Evolutionary conservation across 2,797 vertebrate species (phyloP).

Genomic region (Phataginus tricuspis): DNA sequence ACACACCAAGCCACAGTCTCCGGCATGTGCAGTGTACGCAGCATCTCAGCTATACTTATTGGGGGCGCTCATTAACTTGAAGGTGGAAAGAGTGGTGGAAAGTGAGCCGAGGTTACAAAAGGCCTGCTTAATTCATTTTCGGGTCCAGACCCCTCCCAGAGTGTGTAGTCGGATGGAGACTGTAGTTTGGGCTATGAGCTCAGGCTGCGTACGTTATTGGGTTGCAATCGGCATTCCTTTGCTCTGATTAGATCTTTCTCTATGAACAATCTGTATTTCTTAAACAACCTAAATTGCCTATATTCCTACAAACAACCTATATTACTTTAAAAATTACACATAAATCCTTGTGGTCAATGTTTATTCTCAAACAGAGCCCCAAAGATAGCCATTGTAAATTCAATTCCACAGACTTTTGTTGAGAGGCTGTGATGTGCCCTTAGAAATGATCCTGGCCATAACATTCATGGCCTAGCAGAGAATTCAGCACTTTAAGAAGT

Average conservation of each 20-base stretch:
- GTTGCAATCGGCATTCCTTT: neutral
- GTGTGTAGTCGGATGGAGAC: neutral
- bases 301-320: no score
- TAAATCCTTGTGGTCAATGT: neutral
- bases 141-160: neutral
- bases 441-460: neutral
- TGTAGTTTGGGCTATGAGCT: neutral
- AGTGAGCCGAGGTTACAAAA: neutral
- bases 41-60: neutral
- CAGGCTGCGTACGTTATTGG: neutral
- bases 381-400: neutral
- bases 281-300: neutral
- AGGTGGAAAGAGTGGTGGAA: neutral
- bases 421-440: neutral
- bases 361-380: neutral
- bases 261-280: neutral
- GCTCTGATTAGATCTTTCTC: neutral
- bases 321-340: constrained; percentile 6
- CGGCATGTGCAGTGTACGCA: neutral
- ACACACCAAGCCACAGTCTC: neutral
- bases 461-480: neutral
- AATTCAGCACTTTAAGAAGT: neutral
- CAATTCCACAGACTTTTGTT: neutral
- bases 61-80: neutral
- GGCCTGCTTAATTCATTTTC: neutral